Base-by-base conservation (phyloP, 2,888 invertebrate species). In the Chelonus formosanus region DNA sequence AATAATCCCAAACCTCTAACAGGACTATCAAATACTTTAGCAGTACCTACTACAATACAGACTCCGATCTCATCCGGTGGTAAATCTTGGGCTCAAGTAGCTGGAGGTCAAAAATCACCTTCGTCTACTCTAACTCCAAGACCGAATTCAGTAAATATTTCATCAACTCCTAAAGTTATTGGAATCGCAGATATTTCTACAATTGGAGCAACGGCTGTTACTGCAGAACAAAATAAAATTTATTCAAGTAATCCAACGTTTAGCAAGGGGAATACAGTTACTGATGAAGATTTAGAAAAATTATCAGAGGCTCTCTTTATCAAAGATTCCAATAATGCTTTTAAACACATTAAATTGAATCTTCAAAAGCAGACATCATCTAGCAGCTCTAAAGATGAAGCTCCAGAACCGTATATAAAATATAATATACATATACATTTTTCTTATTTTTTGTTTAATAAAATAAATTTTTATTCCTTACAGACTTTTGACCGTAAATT, bases 301-400 rank as follows among this genome's bases (percentile, higher is more conserved):
- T 85, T 94, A 59, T 90, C 92, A 10, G 94, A 94, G 84, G 88
- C 88, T 61, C 84, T 94, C 31, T 86, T 91, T 65, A 87, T 86
- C 64, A 91, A 91, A 78, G 94, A 94, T 78, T 84, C 84, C 0
- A 93, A 92, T 80, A 93, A 92, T 80, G 91, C 91, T 48, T 88
- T 91, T 4, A 89, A 85, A 77, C 88, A 88, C 72, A 86, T 93
- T n/a, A 89, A 87, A 0, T 78, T 94, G 2, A 92, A 93, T 81
- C 87, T 90, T 68, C 94, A 95, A 85, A 90, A 90, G 70, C 89
- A 89, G 80, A 93, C 93, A 0, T 88, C 90, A 2, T 91, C 92
- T 5, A 87, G 88, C 57, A 90, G 90, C 10, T 85, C 85, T 61
- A 87, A 85, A 8, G 94, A 95, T 80, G 89, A 90, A 82, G 93